phyloP scores from a whole-genome alignment of 2,797 vertebrate genomes.

The Rallus crepitans region DNA sequence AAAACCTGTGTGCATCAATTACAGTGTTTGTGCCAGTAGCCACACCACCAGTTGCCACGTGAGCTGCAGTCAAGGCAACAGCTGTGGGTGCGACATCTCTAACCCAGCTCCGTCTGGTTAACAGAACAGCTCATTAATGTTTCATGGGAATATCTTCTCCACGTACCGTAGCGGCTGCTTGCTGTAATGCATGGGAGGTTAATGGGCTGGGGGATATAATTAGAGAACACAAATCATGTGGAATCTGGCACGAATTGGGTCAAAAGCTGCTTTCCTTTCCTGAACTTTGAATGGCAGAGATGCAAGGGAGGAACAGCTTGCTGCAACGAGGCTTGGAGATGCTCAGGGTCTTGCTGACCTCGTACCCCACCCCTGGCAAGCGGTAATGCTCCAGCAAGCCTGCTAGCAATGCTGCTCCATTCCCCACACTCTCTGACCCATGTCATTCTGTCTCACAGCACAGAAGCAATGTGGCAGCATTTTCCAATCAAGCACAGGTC shows the following conservation, averaged over 20 bases:
- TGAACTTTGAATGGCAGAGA: neutral
- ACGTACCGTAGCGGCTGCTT: fast-evolving
- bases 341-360: neutral
- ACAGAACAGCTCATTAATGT: neutral
- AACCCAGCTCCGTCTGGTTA: neutral
- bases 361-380: fast-evolving
- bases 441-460: neutral
- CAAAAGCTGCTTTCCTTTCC: neutral
- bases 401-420: fast-evolving
- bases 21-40: neutral
- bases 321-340: fast-evolving
- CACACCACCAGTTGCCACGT: neutral
- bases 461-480: neutral
- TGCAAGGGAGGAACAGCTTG: neutral
- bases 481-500: no score
- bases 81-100: neutral
- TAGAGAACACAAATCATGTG: neutral
- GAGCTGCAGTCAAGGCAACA: slow-evolving; percentile 3
- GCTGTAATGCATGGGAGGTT: neutral
- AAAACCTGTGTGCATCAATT: neutral
- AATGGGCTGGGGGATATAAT: neutral
- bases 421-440: neutral
- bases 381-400: neutral
- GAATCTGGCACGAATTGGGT: neutral
- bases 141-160: neutral